These are phyloP conservation scores for Antigone vipio DNA, from an alignment of 2,113 vertebrate species.

Conservation along the genomic window DNA sequence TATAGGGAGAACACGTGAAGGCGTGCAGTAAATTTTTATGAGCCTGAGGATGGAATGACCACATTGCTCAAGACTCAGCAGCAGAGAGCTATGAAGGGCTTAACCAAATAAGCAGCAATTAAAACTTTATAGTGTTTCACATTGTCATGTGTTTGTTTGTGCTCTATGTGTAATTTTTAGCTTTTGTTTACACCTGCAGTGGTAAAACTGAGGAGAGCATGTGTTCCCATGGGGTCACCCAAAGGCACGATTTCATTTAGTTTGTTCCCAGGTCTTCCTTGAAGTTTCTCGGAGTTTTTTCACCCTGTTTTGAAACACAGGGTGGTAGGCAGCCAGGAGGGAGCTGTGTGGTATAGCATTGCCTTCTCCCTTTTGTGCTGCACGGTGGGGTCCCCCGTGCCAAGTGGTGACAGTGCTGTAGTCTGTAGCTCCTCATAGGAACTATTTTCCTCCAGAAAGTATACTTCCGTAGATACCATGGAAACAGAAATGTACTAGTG, in stretches of 20 bases:
- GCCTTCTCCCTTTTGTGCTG: background rate
- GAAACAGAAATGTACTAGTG: background rate
- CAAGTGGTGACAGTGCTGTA: background rate
- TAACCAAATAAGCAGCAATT: constrained; percentile 9
- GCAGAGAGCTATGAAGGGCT: background rate
- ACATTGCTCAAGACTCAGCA: constrained; percentile 41
- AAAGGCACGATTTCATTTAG: background rate
- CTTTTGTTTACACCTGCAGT: background rate
- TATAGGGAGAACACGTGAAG: constrained; percentile 39
- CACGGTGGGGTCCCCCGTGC: background rate
- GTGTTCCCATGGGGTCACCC: background rate
- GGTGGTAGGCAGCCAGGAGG: background rate
- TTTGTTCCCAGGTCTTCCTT: background rate
- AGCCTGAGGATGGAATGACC: constrained; percentile 26
- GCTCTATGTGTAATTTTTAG: background rate
- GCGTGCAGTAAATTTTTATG: constrained; percentile 47
- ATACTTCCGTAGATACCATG: background rate
- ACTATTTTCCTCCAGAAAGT: background rate
- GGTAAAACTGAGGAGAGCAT: background rate
- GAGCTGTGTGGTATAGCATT: background rate
- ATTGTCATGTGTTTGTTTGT: background rate
- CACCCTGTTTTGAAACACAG: background rate
- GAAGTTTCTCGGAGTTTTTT: background rate
- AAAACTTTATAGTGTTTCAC: background rate
- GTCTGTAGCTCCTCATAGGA: background rate